phyloP scores from a whole-genome alignment of 2,797 vertebrate species.

The Etheostoma nigrum region DNA sequence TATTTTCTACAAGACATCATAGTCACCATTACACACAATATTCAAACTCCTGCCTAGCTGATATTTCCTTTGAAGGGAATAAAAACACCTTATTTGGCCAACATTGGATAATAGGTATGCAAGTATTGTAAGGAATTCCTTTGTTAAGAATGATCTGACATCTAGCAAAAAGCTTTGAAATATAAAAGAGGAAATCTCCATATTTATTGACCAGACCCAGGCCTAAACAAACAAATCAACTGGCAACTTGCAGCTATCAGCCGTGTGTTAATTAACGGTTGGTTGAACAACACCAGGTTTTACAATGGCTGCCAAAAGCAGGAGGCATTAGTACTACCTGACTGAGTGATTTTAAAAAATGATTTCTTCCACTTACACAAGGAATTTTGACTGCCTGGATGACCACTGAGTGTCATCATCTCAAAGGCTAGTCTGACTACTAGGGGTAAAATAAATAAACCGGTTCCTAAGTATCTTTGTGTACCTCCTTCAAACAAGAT shows the following conservation, averaged over 20 bases:
- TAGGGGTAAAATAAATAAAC: neutral
- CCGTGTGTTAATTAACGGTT: constrained; percentile 17
- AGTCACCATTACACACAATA: constrained; percentile 1
- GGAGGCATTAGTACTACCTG: neutral
- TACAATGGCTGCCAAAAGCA: neutral
- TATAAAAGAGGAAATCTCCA: neutral
- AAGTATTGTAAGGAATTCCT: constrained; percentile 17
- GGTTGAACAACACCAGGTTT: neutral
- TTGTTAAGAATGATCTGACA: neutral
- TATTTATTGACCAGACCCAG: constrained; percentile 5
- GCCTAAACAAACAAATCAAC: constrained; percentile 20
- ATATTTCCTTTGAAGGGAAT: constrained; percentile 17
- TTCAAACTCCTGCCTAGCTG: constrained; percentile 14
- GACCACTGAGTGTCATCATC: neutral
- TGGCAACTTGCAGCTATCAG: constrained; percentile 1
- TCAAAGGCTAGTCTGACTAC: constrained; percentile 5
- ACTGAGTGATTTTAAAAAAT: neutral
- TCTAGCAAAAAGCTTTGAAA: neutral
- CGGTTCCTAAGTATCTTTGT: neutral
- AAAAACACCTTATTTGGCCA: constrained; percentile 31
- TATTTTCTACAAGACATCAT: constrained; percentile 19
- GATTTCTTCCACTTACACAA: neutral
- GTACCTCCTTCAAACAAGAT: neutral
- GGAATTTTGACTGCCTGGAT: neutral
- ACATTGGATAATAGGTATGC: neutral